Evolutionary conservation across 1,140 invertebrate genomes (phyloP).

Genomic region (Drosophila tani): DNA sequence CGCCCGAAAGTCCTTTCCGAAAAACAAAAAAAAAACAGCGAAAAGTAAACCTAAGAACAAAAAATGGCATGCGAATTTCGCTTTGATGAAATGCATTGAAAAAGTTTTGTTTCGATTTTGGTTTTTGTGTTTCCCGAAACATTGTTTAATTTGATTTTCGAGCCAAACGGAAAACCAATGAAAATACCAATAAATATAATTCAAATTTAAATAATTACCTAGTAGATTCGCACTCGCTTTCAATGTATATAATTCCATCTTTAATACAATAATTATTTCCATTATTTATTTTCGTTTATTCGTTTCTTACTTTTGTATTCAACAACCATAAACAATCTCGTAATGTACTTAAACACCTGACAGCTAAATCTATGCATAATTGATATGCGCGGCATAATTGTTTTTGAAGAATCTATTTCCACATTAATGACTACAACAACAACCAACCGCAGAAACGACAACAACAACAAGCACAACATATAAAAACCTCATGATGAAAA

Average conservation of each 20-base stretch:
- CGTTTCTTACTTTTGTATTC: constrained; percentile 13
- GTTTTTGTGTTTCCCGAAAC: constrained; percentile 52
- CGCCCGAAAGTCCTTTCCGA: constrained; percentile 11
- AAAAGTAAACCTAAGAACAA: constrained; percentile 55
- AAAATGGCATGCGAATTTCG: constrained; percentile 82
- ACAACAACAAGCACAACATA: constrained; percentile 44
- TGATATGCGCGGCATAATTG: constrained; percentile 35
- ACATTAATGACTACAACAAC: constrained; percentile 40
- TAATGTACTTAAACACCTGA: constrained; percentile 35
- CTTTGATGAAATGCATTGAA: constrained; percentile 68
- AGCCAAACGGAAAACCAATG: constrained; percentile 33
- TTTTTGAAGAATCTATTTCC: constrained; percentile 41
- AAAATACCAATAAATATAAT: constrained; percentile 50
- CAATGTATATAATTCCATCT: constrained; percentile 52
- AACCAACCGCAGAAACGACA: constrained; percentile 31
- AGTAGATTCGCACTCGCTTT: constrained; percentile 77
- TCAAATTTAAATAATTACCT: constrained; percentile 52
- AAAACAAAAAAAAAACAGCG: constrained; percentile 44
- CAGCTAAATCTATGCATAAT: constrained; percentile 30
- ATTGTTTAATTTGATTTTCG: constrained; percentile 42
- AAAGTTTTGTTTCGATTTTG: constrained; percentile 57
- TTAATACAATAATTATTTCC: constrained; percentile 27
- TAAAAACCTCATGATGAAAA: constrained; percentile 42
- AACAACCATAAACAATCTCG: constrained; percentile 33
- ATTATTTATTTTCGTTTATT: constrained; percentile 30